Evolutionary conservation across 2,888 invertebrate genomes (phyloP).

Genomic region (Drosophila fungiperda): DNA sequence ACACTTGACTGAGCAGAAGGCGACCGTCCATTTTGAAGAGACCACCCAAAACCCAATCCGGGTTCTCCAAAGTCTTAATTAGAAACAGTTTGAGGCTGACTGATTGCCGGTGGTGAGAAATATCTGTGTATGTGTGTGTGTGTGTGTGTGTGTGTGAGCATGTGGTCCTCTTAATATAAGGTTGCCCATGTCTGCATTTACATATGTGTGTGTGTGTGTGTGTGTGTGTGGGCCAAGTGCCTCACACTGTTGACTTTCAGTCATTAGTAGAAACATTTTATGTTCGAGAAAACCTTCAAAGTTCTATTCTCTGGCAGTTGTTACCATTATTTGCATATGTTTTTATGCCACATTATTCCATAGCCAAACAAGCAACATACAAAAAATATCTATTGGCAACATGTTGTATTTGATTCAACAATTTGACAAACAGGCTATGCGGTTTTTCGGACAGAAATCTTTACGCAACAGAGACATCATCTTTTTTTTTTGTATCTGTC

Average conservation of each 20-base stretch:
- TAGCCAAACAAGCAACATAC: not conserved
- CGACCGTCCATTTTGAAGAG: constrained; percentile 40
- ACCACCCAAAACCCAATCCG: constrained; percentile 24
- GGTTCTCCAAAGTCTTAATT: constrained; percentile 66
- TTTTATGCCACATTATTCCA: constrained; percentile 4
- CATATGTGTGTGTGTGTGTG: not conserved
- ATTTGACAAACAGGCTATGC: not conserved
- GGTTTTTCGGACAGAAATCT: not conserved
- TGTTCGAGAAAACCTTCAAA: constrained; percentile 36
- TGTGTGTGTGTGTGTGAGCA: constrained; percentile 2
- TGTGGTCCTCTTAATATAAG: constrained; percentile 9
- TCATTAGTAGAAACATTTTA: constrained; percentile 49
- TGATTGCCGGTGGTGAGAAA: constrained; percentile 61
- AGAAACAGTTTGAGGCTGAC: constrained; percentile 77
- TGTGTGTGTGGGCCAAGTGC: constrained; percentile 10
- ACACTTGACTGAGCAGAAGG: constrained; percentile 58
- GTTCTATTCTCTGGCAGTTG: not conserved
- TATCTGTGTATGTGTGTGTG: constrained; percentile 8
- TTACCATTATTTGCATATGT: constrained; percentile 18
- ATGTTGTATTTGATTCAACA: constrained; percentile 3
- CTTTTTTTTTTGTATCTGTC: not conserved
- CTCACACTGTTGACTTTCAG: constrained; percentile 57
- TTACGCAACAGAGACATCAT: not conserved
- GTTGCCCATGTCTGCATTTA: not conserved
- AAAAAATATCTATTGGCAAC: not conserved